These are phyloP conservation scores for Panagrolaimus sp. DNA, from an alignment of 1,140 invertebrate genomes.

Conservation along the genomic window DNA sequence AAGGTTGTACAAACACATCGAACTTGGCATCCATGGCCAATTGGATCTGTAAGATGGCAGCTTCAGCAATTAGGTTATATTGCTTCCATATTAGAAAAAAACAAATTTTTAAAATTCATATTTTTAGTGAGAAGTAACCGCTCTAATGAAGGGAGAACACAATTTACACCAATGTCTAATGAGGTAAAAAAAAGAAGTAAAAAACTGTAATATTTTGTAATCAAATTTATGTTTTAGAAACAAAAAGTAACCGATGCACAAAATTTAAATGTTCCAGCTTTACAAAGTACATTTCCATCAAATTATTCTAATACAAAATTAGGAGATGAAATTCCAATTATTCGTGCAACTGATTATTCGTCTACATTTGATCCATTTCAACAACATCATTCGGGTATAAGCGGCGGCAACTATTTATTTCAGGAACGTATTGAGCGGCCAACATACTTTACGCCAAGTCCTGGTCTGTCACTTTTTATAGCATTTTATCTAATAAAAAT, in stretches of 20 bases:
- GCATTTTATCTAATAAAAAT: not conserved
- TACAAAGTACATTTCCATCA: constrained; percentile 1
- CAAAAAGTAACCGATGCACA: not conserved
- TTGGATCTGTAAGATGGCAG: constrained; percentile 33
- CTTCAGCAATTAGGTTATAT: constrained; percentile 34
- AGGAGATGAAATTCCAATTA: constrained; percentile 1
- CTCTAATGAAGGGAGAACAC: constrained; percentile 8
- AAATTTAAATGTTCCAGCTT: constrained; percentile 11
- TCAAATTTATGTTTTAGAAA: constrained; percentile 5
- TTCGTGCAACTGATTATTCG: constrained; percentile 11
- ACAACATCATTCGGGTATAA: constrained; percentile 16
- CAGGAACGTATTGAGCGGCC: constrained; percentile 24
- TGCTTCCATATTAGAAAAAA: constrained; percentile 28
- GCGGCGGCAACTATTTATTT: constrained; percentile 8
- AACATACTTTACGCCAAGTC: constrained; percentile 32
- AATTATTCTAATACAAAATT: not conserved
- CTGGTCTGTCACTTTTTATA: constrained; percentile 21
- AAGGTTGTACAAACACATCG: constrained; percentile 35
- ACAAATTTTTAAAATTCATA: constrained; percentile 18
- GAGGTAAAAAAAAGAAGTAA: not conserved
- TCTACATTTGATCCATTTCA: not conserved
- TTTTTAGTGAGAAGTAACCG: constrained; percentile 3
- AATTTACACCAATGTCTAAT: constrained; percentile 28
- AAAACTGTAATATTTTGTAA: constrained; percentile 15
- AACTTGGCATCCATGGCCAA: constrained; percentile 33